A percentile compares a stretch with the other conserved stretches of the same genome.
Conservation (phyloP, 2,888 invertebrate species). For the Raillietiella orientalis region DNA sequence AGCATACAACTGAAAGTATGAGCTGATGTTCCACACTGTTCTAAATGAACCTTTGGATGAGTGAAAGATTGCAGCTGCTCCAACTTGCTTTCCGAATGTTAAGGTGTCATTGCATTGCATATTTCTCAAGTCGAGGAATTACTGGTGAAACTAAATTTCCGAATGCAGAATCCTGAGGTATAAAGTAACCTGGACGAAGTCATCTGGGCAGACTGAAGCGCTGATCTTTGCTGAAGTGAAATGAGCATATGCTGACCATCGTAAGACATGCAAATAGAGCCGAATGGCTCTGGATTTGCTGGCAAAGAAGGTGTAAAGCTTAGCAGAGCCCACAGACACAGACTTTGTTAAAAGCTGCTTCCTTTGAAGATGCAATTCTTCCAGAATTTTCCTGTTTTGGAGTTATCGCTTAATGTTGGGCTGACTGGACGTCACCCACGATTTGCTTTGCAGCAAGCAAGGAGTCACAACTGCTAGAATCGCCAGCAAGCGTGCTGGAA, state of each 20-base stretch:
- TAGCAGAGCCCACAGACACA: too few relatives aligned
- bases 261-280: slow-evolving; percentile 7
- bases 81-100: slow-evolving; percentile 44
- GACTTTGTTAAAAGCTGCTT: slow-evolving; percentile 26
- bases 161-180: slow-evolving; percentile 8
- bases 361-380: slow-evolving; percentile 54
- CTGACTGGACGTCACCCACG: too few relatives aligned
- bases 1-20: slow-evolving; percentile 70
- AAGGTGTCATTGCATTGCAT: slow-evolving; percentile 26
- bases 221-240: too few relatives aligned
- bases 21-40: slow-evolving; percentile 77
- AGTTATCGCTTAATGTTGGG: too few relatives aligned
- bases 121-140: slow-evolving; percentile 7
- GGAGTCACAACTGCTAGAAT: too few relatives aligned
- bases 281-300: too few relatives aligned
- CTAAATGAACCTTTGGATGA: slow-evolving; percentile 51
- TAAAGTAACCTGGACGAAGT: slow-evolving; percentile 8
- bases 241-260: slow-evolving; percentile 6
- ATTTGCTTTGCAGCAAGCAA: too few relatives aligned
- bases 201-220: too few relatives aligned
- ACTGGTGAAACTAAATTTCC: slow-evolving; percentile 8
- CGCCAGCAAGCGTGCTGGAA: too few relatives aligned
- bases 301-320: too few relatives aligned
- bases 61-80: slow-evolving; percentile 52
- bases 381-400: slow-evolving; percentile 37